Conservation (phyloP, 2,888 invertebrate genomes). For the Crepidodera aurea region DNA sequence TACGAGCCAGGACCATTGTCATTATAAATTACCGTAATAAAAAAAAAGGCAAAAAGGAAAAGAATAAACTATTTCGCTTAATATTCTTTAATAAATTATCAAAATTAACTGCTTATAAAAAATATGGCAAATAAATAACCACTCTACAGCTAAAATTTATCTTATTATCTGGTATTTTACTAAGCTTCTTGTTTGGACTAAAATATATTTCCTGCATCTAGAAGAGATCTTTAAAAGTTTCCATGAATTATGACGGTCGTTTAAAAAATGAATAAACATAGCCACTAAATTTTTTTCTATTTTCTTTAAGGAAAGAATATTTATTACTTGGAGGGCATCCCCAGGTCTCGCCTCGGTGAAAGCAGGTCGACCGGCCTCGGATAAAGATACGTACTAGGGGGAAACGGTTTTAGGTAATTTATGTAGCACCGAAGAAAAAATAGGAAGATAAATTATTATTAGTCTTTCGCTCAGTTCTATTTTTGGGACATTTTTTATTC, state of each 20-base stretch:
- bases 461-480: neutral
- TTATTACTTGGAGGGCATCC: neutral
- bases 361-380: conserved; percentile 2
- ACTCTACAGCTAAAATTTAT: too few species aligned
- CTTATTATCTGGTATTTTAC: too few species aligned
- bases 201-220: too few species aligned
- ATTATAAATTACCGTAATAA: too few species aligned
- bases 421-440: conserved; percentile 3
- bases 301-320: conserved; percentile 5
- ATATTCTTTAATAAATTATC: too few species aligned
- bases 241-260: conserved; percentile 1
- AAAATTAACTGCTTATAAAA: too few species aligned
- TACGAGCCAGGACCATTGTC: too few species aligned
- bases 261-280: conserved; percentile 3
- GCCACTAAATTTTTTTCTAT: conserved; percentile 1
- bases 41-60: too few species aligned
- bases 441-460: conserved; percentile 5
- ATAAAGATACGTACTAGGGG: conserved; percentile 2
- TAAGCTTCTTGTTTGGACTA: too few species aligned
- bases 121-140: too few species aligned
- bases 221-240: neutral
- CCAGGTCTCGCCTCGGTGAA: neutral
- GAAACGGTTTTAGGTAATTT: conserved; percentile 2
- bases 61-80: too few species aligned
- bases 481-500: neutral